Evolutionary conservation across 64 coral and sea anemone genomes (phyloP), one percentile per base, ranked within the genome.

Genomic region (Pocillopora damicornis): DNA sequence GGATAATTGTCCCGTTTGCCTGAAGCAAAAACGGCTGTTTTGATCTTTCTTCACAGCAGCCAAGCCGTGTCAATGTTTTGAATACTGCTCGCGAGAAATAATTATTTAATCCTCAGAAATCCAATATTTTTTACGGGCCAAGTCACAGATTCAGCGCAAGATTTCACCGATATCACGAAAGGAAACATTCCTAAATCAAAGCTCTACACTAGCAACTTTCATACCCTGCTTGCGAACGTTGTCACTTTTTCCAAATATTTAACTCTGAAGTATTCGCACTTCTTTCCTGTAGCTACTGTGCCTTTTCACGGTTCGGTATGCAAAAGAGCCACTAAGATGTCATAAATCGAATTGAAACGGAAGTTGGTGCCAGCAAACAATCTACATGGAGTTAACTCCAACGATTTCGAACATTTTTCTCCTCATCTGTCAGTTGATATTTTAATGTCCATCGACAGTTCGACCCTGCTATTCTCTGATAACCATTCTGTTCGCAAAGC

Each of bases 401-500:
- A 10, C 20, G 22, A 59, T 51, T 51, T 51, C 42, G 59, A 60
- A 13, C 17, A 5, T 83, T 18, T 42, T 37, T 11, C 9, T n/a
- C 14, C n/a, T 18, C 3, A 68, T 37, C 72, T 13, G 72, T 63
- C 42, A 14, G 22, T 4, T 17, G 62, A 51, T 67, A 66, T 67
- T 66, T 71, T n/a, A 35, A n/a, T 65, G 64, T 85, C 81, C 68
- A 22, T 85, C 81, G 57, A 20, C 81, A 73, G 37, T 73, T 85
- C 64, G 42, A 85, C 81, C 62, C 81, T 85, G 81, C 64, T 8
- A 42, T 22, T 16, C 12, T 63, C 35, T 61, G 68, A 67, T 67
- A 83, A 63, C 34, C 15, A 22, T 73, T 57, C 20, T 20, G 13
- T 5, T 63, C 38, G 42, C 38, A 1, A 73, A 72, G 25, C 20